A percentile compares a stretch with the other conserved stretches of the same genome.
Conservation (phyloP, 2,797 vertebrate species). For the Carcharodon carcharias region DNA sequence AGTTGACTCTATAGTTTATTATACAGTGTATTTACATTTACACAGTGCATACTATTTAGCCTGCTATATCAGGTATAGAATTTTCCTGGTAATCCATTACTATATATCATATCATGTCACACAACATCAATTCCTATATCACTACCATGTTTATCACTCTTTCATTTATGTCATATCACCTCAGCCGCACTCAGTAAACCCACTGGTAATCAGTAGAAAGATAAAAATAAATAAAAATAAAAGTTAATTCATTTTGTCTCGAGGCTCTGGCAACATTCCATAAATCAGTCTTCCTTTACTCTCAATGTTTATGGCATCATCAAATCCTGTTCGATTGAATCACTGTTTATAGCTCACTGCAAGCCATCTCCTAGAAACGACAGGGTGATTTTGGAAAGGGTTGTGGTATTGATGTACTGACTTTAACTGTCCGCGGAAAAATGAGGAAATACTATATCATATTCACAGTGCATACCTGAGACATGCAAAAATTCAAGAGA, state of each 20-base stretch:
- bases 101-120: neutral
- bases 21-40: constrained; percentile 28
- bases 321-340: neutral
- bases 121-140: neutral
- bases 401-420: neutral
- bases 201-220: neutral
- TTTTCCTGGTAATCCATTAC: neutral
- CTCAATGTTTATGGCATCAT: neutral
- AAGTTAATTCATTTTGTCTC: neutral
- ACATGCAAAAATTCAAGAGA: neutral
- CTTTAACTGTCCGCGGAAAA: neutral
- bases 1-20: neutral
- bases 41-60: neutral
- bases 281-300: neutral
- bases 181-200: neutral
- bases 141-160: neutral
- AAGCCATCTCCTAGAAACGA: neutral
- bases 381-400: neutral
- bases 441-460: neutral
- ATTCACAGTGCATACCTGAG: neutral
- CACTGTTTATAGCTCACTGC: neutral
- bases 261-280: neutral
- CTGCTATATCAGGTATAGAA: neutral
- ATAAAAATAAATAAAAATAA: neutral
- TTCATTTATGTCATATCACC: neutral